Conservation (phyloP, 2,888 invertebrate genomes). For the Tipula lateralis region DNA sequence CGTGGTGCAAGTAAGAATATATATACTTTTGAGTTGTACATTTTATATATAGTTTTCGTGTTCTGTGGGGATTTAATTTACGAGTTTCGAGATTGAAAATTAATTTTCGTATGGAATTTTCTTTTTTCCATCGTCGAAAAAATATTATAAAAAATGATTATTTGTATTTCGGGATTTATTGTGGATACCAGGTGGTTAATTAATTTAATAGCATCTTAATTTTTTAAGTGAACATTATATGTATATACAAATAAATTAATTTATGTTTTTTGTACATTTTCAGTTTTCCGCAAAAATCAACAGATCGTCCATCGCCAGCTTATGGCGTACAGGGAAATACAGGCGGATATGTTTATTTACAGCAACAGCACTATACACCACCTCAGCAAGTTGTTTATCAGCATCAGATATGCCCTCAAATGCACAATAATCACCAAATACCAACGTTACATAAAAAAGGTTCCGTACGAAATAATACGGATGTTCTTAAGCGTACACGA, state of each 20-base stretch:
- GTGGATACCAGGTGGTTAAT: slow-evolving; percentile 52
- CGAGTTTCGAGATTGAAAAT: slow-evolving; percentile 31
- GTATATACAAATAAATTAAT: too few relatives aligned
- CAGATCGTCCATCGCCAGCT: slow-evolving; percentile 46
- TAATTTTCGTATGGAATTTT: not conserved
- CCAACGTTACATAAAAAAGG: slow-evolving; percentile 61
- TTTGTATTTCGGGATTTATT: slow-evolving; percentile 58
- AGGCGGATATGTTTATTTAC: slow-evolving; percentile 47
- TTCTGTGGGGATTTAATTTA: not conserved
- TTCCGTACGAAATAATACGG: slow-evolving; percentile 58
- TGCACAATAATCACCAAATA: slow-evolving; percentile 35
- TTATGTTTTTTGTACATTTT: slow-evolving; percentile 34
- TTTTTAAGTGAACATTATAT: not conserved
- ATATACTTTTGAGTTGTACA: not conserved
- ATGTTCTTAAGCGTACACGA: slow-evolving; percentile 61
- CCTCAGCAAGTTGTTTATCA: slow-evolving; percentile 36
- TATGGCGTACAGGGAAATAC: slow-evolving; percentile 32
- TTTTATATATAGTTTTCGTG: slow-evolving; percentile 19
- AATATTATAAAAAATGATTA: slow-evolving; percentile 50
- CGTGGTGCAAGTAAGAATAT: not conserved
- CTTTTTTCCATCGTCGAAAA: not conserved
- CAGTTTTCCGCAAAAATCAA: slow-evolving; percentile 49
- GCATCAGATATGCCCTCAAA: slow-evolving; percentile 44
- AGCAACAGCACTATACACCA: slow-evolving; percentile 42
- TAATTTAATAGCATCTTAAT: not conserved